Evolutionary conservation across 2,888 invertebrate genomes (phyloP), one percentile per base, ranked within the genome.

Genomic region (Tholera decimalis): DNA sequence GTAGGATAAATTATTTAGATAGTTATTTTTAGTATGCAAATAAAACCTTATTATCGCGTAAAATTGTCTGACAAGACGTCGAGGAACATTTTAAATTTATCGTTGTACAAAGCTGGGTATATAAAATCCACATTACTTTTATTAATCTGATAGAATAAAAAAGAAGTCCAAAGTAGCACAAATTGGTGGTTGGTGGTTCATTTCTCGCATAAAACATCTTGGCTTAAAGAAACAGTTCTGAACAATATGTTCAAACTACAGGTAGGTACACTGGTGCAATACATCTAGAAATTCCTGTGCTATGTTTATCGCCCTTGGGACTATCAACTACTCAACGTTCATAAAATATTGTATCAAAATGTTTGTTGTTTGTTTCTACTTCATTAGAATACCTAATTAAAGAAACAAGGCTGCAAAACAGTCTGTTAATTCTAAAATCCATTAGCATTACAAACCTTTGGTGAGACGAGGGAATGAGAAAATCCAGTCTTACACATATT

Each of bases 21-120:
- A 2, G 1, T 28, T 37, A 8, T 46, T 39, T 53, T 54, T 37
- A 24, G 3, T n/a, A 54, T 39, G 9, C 20, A 46, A 66, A 55
- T 13, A 24, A 3, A 20, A 20, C 1, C 11, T 24, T 11, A 3
- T n/a, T 15, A 6, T 15, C 15, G n/a, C 20, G 20, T 11, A 37
- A 37, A 33, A 18, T 22, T 22, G 41, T 18, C 47, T 18, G 22
- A 30, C n/a, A 39, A 18, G 6, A 7, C 18, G 3, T 9, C 3
- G 28, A n/a, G 9, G 15, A 18, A 43, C 7, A 30, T 59, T 37
- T 26, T 37, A 39, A 50, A 44, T 69, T 59, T 67, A 67, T 50
- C 11, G 28, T 4, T 18, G 9, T 18, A 22, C 26, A 33, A 50
- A 59, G 8, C 37, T 22, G 18, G 15, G 13, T 11, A 39, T 30